Percentiles rank a stretch among this genome's conserved stretches.
phyloP scores from a whole-genome alignment of 2,888 invertebrate genomes.

The Eupithecia dodoneata region DNA sequence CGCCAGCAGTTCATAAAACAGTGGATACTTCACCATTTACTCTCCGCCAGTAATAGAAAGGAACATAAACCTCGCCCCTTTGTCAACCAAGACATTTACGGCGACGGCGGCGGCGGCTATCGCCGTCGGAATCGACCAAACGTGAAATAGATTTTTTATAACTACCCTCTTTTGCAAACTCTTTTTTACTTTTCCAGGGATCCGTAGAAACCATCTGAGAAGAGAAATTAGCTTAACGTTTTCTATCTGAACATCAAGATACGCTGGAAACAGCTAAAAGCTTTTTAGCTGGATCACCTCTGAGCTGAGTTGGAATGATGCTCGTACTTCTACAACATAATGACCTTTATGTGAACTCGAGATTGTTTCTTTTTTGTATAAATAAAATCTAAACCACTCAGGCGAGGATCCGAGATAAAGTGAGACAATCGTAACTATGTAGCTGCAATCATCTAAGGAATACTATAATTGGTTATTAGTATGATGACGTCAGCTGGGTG shows the following conservation, averaged over 20 bases:
- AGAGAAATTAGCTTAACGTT: not conserved
- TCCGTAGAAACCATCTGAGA: not conserved
- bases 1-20: not conserved
- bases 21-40: not conserved
- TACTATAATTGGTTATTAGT: not conserved
- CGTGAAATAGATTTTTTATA: slow-evolving; percentile 46
- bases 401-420: not conserved
- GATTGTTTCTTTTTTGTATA: not conserved
- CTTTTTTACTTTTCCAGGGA: slow-evolving; percentile 21
- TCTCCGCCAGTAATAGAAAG: not conserved
- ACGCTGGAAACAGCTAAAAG: not conserved
- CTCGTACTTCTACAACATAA: not conserved
- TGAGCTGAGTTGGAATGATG: not conserved
- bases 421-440: not conserved
- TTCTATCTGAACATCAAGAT: not conserved
- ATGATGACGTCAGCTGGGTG: too few species aligned
- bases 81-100: slow-evolving; percentile 35
- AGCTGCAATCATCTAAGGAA: not conserved
- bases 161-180: slow-evolving; percentile 38
- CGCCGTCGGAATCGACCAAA: slow-evolving; percentile 33
- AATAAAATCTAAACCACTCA: not conserved
- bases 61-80: slow-evolving; percentile 16
- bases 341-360: not conserved
- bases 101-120: slow-evolving; percentile 17
- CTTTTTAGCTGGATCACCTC: not conserved